These are phyloP conservation scores for Tipula confusa DNA, from an alignment of 2,888 invertebrate genomes.

Conservation along the genomic window DNA sequence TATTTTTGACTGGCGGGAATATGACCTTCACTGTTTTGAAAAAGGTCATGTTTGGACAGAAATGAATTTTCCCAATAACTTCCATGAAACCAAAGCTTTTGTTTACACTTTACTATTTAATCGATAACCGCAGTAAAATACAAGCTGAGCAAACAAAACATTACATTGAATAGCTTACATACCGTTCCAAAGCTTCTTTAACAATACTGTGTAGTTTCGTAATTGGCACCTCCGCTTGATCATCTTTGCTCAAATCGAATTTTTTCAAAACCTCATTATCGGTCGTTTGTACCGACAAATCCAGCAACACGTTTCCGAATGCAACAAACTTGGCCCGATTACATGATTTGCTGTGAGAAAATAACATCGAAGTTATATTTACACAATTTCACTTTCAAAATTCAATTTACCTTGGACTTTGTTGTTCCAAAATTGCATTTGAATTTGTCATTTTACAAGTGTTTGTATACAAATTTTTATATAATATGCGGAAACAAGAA, in stretches of 20 bases:
- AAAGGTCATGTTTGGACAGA: not conserved
- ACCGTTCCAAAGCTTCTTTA: constrained; percentile 26
- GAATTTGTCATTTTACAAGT: not conserved
- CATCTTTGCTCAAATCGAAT: constrained; percentile 31
- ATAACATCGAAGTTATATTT: not conserved
- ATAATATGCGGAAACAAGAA: too few relatives aligned
- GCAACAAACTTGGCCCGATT: constrained; percentile 42
- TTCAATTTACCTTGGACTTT: not conserved
- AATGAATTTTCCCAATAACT: not conserved
- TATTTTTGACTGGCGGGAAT: not conserved
- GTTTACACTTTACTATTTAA: not conserved
- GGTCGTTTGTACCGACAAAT: constrained; percentile 37
- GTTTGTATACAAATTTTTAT: not conserved
- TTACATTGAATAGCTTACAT: not conserved
- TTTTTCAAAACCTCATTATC: constrained; percentile 27
- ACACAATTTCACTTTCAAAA: not conserved
- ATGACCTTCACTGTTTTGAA: not conserved
- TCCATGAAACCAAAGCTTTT: not conserved
- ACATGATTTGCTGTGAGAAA: not conserved
- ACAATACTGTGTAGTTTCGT: constrained; percentile 31
- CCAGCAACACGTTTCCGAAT: constrained; percentile 47
- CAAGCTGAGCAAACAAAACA: not conserved
- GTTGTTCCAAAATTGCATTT: not conserved
- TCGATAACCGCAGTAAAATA: not conserved
- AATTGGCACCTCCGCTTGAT: constrained; percentile 32